Conservation (phyloP, 2,888 invertebrate species). For the Chymomyza fuscimana region DNA sequence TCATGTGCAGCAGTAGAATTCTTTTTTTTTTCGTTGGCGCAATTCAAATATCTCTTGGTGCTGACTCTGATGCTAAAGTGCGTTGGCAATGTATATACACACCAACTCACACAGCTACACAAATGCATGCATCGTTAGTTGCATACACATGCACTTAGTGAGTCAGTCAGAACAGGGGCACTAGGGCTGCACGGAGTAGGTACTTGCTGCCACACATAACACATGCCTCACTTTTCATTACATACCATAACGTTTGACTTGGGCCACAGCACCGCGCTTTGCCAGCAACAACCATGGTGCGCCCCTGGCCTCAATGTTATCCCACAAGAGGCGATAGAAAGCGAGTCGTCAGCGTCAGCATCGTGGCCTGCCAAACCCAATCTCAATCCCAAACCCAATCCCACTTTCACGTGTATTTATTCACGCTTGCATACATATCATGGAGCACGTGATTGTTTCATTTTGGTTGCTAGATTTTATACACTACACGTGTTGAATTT, state of each 20-base stretch:
- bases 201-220: conserved; percentile 21
- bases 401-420: conserved; percentile 73
- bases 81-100: conserved; percentile 60
- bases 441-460: conserved; percentile 74
- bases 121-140: conserved; percentile 48
- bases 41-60: conserved; percentile 60
- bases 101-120: conserved; percentile 24
- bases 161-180: background rate
- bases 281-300: conserved; percentile 14
- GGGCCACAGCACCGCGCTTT: conserved; percentile 59
- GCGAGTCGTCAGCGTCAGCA: conserved; percentile 13
- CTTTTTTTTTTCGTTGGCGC: conserved; percentile 40
- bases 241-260: conserved; percentile 73
- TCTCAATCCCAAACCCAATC: conserved; percentile 21
- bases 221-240: conserved; percentile 74
- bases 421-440: conserved; percentile 72
- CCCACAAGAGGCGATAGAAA: conserved; percentile 12
- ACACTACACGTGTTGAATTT: conserved; percentile 17
- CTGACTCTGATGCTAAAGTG: conserved; percentile 51
- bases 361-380: background rate
- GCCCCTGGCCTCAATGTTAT: background rate
- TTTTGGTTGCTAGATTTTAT: conserved; percentile 64
- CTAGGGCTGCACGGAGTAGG: background rate
- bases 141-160: conserved; percentile 23
- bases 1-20: conserved; percentile 64